Percentiles rank a stretch among this genome's conserved stretches.
Evolutionary conservation across 1,140 invertebrate species (phyloP).

Genomic region (Mactra quadrangularis): DNA sequence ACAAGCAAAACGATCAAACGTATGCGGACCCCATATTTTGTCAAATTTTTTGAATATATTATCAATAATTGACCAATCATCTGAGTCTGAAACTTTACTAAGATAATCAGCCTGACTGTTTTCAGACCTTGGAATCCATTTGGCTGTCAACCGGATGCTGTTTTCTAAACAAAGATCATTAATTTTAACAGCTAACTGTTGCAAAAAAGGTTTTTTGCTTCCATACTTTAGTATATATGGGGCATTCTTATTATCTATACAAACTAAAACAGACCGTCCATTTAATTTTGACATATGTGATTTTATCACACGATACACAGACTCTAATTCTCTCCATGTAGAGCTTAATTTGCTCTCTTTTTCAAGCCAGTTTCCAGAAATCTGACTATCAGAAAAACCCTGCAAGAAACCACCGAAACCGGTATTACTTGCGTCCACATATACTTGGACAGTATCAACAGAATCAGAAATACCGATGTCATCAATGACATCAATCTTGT

Average conservation of each 20-base stretch:
- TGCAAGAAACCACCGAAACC: constrained; percentile 18
- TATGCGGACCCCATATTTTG: constrained; percentile 5
- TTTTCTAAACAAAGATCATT: not conserved
- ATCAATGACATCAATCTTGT: not conserved
- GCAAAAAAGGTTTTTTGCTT: constrained; percentile 9
- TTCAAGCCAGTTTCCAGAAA: constrained; percentile 2
- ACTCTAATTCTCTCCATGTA: constrained; percentile 15
- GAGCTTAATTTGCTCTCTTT: not conserved
- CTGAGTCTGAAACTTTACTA: not conserved
- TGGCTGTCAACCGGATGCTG: not conserved
- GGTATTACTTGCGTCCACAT: not conserved
- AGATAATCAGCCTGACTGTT: constrained; percentile 16
- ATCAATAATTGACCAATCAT: not conserved
- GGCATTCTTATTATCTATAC: constrained; percentile 18
- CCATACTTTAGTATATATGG: not conserved
- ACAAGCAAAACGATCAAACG: constrained; percentile 2
- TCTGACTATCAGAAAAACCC: not conserved
- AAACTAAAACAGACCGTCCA: not conserved
- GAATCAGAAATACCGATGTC: not conserved
- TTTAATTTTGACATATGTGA: not conserved
- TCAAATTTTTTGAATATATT: not conserved
- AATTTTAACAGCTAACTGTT: constrained; percentile 8
- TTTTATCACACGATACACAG: not conserved
- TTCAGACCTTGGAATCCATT: not conserved
- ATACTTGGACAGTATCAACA: constrained; percentile 5